phyloP scores from a whole-genome alignment of 2,797 vertebrate genomes.

The Eulemur albifrons region DNA sequence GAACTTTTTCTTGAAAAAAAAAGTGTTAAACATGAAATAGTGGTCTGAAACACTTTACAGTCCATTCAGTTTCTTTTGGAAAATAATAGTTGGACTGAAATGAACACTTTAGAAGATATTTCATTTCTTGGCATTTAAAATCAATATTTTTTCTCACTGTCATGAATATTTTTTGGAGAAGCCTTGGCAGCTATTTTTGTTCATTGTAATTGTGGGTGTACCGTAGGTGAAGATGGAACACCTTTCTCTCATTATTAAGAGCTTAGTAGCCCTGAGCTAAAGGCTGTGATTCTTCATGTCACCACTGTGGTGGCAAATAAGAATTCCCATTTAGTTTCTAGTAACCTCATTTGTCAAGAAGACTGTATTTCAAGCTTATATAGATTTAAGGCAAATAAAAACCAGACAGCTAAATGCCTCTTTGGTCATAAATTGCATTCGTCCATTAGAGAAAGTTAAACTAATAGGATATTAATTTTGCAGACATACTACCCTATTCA shows the following conservation, averaged over 20 bases:
- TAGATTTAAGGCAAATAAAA: slow-evolving; percentile 83
- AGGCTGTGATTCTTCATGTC: slow-evolving; percentile 87
- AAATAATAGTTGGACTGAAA: slow-evolving; percentile 81
- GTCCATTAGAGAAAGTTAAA: slow-evolving; percentile 74
- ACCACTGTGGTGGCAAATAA: slow-evolving; percentile 84
- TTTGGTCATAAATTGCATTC: slow-evolving; percentile 75
- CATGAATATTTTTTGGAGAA: slow-evolving; percentile 84
- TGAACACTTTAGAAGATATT: slow-evolving; percentile 80
- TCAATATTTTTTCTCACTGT: slow-evolving; percentile 85
- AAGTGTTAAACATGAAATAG: slow-evolving; percentile 61
- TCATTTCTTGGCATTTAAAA: slow-evolving; percentile 84
- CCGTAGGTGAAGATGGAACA: slow-evolving; percentile 84
- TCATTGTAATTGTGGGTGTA: slow-evolving; percentile 75
- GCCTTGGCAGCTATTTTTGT: slow-evolving; percentile 80
- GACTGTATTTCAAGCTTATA: slow-evolving; percentile 82
- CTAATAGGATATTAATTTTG: slow-evolving; percentile 68
- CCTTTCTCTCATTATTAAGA: slow-evolving; percentile 87
- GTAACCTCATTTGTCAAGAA: slow-evolving; percentile 84
- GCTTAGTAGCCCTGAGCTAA: slow-evolving; percentile 84
- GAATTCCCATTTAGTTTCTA: slow-evolving; percentile 85
- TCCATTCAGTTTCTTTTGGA: slow-evolving; percentile 78
- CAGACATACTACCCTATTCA: slow-evolving; percentile 12
- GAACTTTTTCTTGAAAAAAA: slow-evolving; percentile 11
- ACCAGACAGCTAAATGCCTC: slow-evolving; percentile 66
- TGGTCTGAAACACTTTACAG: slow-evolving; percentile 62